Percentiles rank a stretch among this genome's conserved stretches.
Conservation (phyloP, 2,797 vertebrate genomes). For the Steatocranus sp. region DNA sequence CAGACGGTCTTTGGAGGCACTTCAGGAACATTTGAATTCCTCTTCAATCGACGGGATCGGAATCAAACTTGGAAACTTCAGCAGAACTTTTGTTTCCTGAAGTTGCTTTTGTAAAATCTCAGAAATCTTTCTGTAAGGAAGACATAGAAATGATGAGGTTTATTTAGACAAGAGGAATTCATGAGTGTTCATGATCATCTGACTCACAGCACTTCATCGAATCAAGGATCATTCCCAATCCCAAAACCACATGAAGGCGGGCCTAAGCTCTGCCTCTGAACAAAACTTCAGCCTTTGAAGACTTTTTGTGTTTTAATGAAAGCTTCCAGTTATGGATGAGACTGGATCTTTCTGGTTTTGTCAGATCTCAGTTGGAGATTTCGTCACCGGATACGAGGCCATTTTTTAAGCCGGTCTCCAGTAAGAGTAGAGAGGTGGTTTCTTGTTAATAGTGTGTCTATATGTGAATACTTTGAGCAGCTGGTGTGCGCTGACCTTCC, state of each 20-base stretch:
- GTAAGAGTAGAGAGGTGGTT: not conserved
- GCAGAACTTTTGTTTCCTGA: not conserved
- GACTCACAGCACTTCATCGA: not conserved
- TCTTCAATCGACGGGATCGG: not conserved
- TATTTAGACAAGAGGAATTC: not conserved
- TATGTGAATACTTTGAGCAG: slow-evolving; percentile 41
- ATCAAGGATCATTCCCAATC: not conserved
- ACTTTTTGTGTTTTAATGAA: not conserved
- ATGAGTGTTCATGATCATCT: not conserved
- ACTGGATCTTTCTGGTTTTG: not conserved
- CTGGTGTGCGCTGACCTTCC: not conserved
- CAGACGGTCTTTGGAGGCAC: not conserved
- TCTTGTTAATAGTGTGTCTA: slow-evolving; percentile 53
- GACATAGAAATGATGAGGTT: not conserved
- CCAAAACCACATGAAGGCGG: not conserved
- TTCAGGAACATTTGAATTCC: not conserved
- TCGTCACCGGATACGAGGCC: not conserved
- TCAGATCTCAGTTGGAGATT: not conserved
- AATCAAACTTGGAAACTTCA: not conserved
- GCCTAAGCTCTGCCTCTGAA: not conserved
- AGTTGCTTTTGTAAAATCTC: not conserved
- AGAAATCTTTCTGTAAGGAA: not conserved
- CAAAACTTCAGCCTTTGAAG: not conserved
- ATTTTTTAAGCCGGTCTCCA: not conserved
- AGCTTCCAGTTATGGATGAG: accelerated